Base-by-base conservation (phyloP, 2,797 vertebrate genomes). In the Staurois parvus region DNA sequence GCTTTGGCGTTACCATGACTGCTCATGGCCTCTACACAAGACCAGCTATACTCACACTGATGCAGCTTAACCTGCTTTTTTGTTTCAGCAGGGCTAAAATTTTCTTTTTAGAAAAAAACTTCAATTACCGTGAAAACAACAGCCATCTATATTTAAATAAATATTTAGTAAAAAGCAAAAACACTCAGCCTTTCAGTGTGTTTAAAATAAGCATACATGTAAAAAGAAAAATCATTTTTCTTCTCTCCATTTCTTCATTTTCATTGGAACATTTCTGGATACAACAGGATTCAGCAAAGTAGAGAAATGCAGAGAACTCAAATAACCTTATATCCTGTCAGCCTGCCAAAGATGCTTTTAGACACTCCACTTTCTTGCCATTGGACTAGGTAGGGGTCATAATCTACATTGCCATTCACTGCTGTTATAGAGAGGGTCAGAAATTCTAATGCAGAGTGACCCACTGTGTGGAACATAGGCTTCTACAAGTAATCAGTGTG, bases 311-410 rank as follows among this genome's bases (percentile, higher is more conserved):
- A 72, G 30, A 34, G 4, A 62, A 37, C 34, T 8, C 59, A 66
- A n/a, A 77, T 37, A 4, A 6, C 3, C 15, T 9, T 32, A 26
- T 13, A 10, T 59, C 9, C 30, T 83, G 52, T 64, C 72, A 24
- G 26, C 30, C 15, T 83, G 80, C 80, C 80, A 83, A 67, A 11
- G 73, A 67, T 74, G 72, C 81, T 74, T 81, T 81, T 17, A 59
- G 30, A 68, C 29, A 52, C 68, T 81, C 62, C 15, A 52, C 1
- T 34, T 81, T 32, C 29, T 29, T 83, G 10, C n/a, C 21, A 26
- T 72, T 48, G 56, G 67, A 72, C 34, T 75, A n/a, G 45, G 74
- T 76, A 29, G 28, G 37, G 72, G 59, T 74, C 72, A 83, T 75
- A 75, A 48, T 56, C 72, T 75, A 45, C 56, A 66, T 73, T 17